Base-by-base conservation (phyloP, 2,888 invertebrate species). In the Theretra japonica region DNA sequence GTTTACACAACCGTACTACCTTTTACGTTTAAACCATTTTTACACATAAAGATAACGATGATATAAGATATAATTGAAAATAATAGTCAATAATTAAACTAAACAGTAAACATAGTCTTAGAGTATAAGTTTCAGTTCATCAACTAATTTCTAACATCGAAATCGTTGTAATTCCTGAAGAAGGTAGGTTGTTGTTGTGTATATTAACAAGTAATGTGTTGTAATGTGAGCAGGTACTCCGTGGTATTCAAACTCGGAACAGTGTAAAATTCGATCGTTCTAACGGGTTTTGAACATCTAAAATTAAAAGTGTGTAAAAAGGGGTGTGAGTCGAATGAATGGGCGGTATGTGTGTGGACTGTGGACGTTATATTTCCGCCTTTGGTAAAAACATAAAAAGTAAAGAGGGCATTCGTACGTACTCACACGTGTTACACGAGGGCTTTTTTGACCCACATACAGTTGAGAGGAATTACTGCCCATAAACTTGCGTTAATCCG, bases 371-470 rank as follows among this genome's bases (percentile, higher is more conserved):
- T 19, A 30, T 41, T 41, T 21, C 57, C 33, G 17, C 33, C n/a
- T 58, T 58, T 58, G 69, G 7, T 41, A 70, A 57, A 41, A 70
- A 25, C 33, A 70, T 69, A 69, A 70, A 53, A 41, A 58, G 17
- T 41, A 23, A 70, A 70, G 58, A 58, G 69, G 33, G 69, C 19
- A 58, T 70, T 70, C 19, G 58, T 57, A 58, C 23, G 58, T 58
- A 57, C 48, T 65, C 48, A 65, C 33, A 62, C 65, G 48, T 65
- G 33, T 41, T 41, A 48, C 41, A 65, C 65, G 41, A 65, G 65
- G 23, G 48, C 23, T 48, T 48, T 60, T 65, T 65, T 65, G 65
- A 48, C 65, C 65, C 23, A 65, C 48, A 65, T 65, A 65, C 48
- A 41, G 41, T 21, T 21, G 15, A 48, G 33, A 23, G 48, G 21